These are phyloP conservation scores for Pachliopta kotzebuea DNA, from an alignment of 2,888 invertebrate species.

Conservation along the genomic window DNA sequence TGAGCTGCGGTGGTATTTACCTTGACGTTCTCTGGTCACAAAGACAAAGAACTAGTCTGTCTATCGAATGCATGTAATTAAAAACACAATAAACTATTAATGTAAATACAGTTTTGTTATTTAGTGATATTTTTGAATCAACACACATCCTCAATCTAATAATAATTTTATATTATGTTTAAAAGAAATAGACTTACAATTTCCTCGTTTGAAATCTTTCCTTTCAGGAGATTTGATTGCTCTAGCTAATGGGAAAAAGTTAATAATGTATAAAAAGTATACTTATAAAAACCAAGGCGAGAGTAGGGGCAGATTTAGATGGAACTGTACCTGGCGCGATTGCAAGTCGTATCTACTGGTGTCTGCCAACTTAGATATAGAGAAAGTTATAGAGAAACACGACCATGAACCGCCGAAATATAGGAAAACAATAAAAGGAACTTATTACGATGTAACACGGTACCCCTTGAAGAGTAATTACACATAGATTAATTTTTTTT, in stretches of 20 bases:
- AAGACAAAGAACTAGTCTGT: no score
- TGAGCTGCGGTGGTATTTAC: no score
- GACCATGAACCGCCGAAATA: constrained; percentile 32
- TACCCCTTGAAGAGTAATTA: not conserved
- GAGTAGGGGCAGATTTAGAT: constrained; percentile 29
- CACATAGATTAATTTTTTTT: no score
- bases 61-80: no score
- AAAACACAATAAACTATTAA: no score
- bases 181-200: no score
- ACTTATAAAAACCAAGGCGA: constrained; percentile 35
- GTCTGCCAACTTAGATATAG: constrained; percentile 36
- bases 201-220: no score
- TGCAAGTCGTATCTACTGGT: constrained; percentile 37
- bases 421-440: constrained; percentile 7
- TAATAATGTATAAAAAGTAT: constrained; percentile 35
- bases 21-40: no score
- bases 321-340: constrained; percentile 32
- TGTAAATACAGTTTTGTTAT: not conserved
- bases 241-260: constrained; percentile 36
- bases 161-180: no score
- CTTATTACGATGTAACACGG: constrained; percentile 6
- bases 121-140: no score
- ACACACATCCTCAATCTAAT: no score
- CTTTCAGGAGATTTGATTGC: constrained; percentile 31
- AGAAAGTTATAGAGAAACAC: constrained; percentile 31